A percentile compares a stretch with the other conserved stretches of the same genome.
These are phyloP conservation scores for Natator depressus DNA, from an alignment of 2,113 vertebrate genomes.

Conservation along the genomic window DNA sequence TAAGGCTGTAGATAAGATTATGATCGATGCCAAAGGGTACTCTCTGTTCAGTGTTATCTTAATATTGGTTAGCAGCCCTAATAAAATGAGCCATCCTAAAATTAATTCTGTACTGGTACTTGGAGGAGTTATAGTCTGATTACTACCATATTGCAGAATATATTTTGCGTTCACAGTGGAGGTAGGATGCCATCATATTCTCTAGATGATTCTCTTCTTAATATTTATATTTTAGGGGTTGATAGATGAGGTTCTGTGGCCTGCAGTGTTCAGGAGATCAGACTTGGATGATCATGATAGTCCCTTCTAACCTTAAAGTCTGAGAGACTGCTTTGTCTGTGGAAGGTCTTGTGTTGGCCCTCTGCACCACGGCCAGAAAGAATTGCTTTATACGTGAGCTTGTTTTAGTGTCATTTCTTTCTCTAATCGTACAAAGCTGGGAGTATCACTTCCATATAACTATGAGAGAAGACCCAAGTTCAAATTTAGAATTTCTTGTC, in stretches of 20 bases:
- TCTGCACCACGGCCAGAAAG: background rate
- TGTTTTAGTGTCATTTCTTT: background rate
- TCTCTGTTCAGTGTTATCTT: background rate
- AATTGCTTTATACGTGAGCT: background rate
- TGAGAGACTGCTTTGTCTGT: background rate
- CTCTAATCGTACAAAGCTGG: background rate
- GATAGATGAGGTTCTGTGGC: too few species aligned
- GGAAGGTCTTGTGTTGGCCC: background rate
- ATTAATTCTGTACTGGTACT: background rate
- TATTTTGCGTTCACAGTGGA: background rate
- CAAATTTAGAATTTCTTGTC: background rate
- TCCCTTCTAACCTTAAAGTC: too few species aligned
- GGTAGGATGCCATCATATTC: background rate
- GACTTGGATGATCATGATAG: too few species aligned
- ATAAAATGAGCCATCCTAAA: background rate
- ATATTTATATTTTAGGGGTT: background rate
- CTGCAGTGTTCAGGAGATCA: too few species aligned
- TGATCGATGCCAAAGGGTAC: background rate
- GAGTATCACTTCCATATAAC: background rate
- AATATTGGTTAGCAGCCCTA: background rate
- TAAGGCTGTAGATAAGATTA: background rate
- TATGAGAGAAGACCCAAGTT: background rate
- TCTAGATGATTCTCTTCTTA: background rate
- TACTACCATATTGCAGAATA: background rate
- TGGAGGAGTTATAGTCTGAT: background rate